Percentiles rank a stretch among this genome's conserved stretches.
Evolutionary conservation across 1,140 invertebrate species (phyloP).

Genomic region (Cheumatopsyche charites): DNA sequence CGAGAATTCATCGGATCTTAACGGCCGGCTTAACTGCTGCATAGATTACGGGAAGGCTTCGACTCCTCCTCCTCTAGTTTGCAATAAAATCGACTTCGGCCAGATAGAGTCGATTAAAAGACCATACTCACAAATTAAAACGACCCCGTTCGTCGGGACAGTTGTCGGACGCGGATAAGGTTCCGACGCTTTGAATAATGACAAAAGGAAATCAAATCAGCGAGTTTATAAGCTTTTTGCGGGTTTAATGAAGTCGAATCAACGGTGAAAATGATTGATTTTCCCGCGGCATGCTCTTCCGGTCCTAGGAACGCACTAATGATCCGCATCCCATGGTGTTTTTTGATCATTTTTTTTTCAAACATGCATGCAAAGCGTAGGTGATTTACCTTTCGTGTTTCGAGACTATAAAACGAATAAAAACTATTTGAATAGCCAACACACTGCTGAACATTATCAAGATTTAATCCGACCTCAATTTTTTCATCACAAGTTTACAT

Average conservation of each 20-base stretch:
- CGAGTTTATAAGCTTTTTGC: neutral
- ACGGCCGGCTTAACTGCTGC: neutral
- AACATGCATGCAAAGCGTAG: neutral
- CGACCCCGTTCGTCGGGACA: neutral
- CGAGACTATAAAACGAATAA: too few species aligned
- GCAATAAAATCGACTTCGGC: too few species aligned
- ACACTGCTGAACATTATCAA: too few species aligned
- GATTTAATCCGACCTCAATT: too few species aligned
- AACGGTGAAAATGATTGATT: slow-evolving; percentile 18
- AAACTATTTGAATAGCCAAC: too few species aligned
- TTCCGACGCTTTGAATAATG: neutral
- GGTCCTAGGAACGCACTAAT: slow-evolving; percentile 8
- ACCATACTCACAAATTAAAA: slow-evolving; percentile 4
- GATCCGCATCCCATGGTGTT: neutral
- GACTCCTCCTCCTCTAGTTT: too few species aligned
- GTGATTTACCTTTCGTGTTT: slow-evolving; percentile 9
- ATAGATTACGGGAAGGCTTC: too few species aligned
- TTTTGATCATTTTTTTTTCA: slow-evolving; percentile 7
- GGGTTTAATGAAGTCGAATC: slow-evolving; percentile 3
- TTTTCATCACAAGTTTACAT: too few species aligned
- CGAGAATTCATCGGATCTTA: slow-evolving; percentile 17
- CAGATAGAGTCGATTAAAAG: neutral
- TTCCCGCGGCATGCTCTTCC: slow-evolving; percentile 21
- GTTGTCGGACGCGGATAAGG: neutral
- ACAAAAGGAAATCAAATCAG: slow-evolving; percentile 18